A percentile compares a stretch with the other conserved stretches of the same genome.
Conservation (phyloP, 2,113 vertebrate genomes). For the Sapajus apella region DNA sequence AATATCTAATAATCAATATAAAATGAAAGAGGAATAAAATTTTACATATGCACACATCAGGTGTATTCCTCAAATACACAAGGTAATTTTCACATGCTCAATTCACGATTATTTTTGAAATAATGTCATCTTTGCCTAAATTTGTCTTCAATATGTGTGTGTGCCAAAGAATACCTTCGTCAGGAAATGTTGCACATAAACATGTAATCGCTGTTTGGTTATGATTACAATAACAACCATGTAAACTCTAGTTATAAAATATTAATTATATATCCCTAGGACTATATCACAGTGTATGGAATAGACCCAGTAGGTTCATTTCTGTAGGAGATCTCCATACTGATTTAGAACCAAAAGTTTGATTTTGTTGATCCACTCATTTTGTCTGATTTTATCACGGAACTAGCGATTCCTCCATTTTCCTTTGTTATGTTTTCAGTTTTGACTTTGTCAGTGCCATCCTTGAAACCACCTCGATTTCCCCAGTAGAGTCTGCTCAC, state of each 20-base stretch:
- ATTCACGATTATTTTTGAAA: slow-evolving; percentile 39
- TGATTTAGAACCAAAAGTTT: not conserved
- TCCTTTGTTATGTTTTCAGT: not conserved
- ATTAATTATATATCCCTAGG: not conserved
- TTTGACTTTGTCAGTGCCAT: not conserved
- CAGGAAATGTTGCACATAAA: not conserved
- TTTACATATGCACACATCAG: not conserved
- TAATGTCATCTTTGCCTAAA: not conserved
- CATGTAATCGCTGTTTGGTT: not conserved
- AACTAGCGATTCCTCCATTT: not conserved
- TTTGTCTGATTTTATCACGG: slow-evolving; percentile 8
- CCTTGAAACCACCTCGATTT: not conserved
- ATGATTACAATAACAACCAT: not conserved
- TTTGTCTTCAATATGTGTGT: not conserved
- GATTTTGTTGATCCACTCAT: not conserved
- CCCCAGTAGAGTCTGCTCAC: not conserved
- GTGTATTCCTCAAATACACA: not conserved
- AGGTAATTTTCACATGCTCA: not conserved
- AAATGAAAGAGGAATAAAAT: not conserved
- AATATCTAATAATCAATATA: not conserved
- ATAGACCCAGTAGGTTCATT: not conserved
- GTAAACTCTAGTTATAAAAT: not conserved
- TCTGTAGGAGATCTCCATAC: not conserved
- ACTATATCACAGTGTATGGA: not conserved
- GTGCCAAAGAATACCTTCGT: not conserved